A percentile compares a stretch with the other conserved stretches of the same genome.
Evolutionary conservation across 1,140 invertebrate species (phyloP).

Genomic region (Octopus sinensis): DNA sequence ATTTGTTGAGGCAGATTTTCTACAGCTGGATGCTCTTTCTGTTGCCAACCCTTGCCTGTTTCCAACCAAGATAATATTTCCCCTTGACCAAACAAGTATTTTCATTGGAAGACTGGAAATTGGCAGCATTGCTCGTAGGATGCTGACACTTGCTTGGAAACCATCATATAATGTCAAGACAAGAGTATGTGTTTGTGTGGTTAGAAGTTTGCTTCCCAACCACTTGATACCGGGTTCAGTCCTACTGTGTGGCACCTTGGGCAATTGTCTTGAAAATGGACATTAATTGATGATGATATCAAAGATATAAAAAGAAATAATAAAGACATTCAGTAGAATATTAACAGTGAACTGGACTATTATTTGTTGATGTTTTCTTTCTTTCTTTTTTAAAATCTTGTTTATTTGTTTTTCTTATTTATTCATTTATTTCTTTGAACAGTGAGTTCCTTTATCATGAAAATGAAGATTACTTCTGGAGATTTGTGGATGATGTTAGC

Average conservation of each 20-base stretch:
- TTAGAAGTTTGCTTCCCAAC: too few relatives aligned
- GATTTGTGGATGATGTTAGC: constrained; percentile 50
- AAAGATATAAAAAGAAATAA: background rate
- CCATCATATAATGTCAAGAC: too few relatives aligned
- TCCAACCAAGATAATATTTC: too few relatives aligned
- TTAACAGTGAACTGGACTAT: background rate
- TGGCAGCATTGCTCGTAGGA: too few relatives aligned
- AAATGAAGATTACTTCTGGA: constrained; percentile 57
- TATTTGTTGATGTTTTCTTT: constrained; percentile 1
- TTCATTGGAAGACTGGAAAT: too few relatives aligned
- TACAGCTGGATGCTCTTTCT: too few relatives aligned
- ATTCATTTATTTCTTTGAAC: background rate
- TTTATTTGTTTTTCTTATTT: constrained; percentile 22
- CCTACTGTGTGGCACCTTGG: background rate
- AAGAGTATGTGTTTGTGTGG: too few relatives aligned
- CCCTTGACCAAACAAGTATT: too few relatives aligned
- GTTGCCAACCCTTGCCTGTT: too few relatives aligned
- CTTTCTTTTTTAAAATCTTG: constrained; percentile 4
- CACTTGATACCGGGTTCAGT: too few relatives aligned
- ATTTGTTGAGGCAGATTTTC: too few relatives aligned
- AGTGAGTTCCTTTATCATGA: constrained; percentile 59
- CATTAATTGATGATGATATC: background rate
- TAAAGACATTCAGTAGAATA: constrained; percentile 57
- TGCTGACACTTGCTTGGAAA: too few relatives aligned
- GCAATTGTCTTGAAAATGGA: background rate